A percentile compares a stretch with the other conserved stretches of the same genome.
Evolutionary conservation across 2,888 invertebrate genomes (phyloP).

Genomic region (Diplazon laetatorius): DNA sequence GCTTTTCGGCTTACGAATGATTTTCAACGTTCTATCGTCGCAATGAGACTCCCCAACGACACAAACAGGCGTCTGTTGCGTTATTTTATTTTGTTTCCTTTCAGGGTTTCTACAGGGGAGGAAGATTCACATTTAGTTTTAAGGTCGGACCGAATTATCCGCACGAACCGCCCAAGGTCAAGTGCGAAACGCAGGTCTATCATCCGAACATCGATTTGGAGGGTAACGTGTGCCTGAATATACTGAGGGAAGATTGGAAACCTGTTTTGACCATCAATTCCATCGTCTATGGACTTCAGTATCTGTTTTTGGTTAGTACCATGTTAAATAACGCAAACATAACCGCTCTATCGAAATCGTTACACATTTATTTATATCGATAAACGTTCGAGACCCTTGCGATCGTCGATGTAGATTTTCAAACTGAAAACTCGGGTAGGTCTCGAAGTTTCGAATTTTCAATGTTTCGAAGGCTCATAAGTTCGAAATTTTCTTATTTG

Average conservation of each 20-base stretch:
- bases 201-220: constrained; percentile 99
- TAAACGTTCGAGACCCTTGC: neutral
- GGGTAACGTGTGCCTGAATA: constrained; percentile 98
- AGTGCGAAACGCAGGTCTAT: constrained; percentile 98
- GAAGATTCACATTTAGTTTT: constrained; percentile 98
- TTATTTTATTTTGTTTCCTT: constrained; percentile 55
- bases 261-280: constrained; percentile 98
- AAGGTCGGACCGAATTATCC: constrained; percentile 99
- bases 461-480: too few relatives aligned
- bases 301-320: constrained; percentile 93
- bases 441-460: too few relatives aligned
- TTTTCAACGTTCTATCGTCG: neutral
- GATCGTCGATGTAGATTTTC: neutral
- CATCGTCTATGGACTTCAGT: constrained; percentile 98
- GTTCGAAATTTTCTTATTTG: too few relatives aligned
- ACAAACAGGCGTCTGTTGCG: constrained; percentile 5
- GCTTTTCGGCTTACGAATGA: neutral
- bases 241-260: constrained; percentile 99
- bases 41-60: too few relatives aligned
- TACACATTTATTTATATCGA: neutral
- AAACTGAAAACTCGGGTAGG: constrained; percentile 13
- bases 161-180: constrained; percentile 99
- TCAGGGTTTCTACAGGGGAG: constrained; percentile 96
- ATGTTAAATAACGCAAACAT: neutral
- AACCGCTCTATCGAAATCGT: neutral